Evolutionary conservation across 2,888 invertebrate species (phyloP), one percentile per base, ranked within the genome.

Genomic region (Tipula vernalis): DNA sequence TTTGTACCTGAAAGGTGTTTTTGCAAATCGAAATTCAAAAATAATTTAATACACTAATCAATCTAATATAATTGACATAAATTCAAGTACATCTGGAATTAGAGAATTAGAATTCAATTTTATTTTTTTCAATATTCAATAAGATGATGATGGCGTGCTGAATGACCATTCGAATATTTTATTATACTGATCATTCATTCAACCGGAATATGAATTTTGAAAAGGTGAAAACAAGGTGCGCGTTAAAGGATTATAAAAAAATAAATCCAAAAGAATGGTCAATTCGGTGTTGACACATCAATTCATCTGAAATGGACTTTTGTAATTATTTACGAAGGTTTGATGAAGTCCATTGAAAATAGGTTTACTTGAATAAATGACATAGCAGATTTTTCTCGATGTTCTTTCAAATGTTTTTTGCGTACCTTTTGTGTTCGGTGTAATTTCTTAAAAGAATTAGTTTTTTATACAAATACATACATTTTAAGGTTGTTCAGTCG

Each of bases 321-420:
- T 83, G 28, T 36, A 83, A 36, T 83, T 83, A 12, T 83, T 5
- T 28, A 36, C 18, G 18, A 83, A 83, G 6, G 28, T 28, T 28
- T 28, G 42, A 86, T 86, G 86, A 85, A 85, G 86, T 86, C 47
- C 86, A 47, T 86, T 36, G 86, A 86, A 86, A 86, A 86, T 86
- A 28, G 47, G 86, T 39, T 86, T 86, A 86, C 86, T 47, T 86
- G 86, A 47, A 39, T 44, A 51, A 51, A 51, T 51, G 51, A 51
- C 15, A 51, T n/a, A n/a, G 51, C 51, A 51, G 51, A 51, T 51
- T 51, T 51, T 36, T 83, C 5, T 83, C 10, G 18, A 71, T 71
- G 18, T 71, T 71, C 36, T 36, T 39, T 39, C n/a, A n/a, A n/a
- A 36, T 39, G 36, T 84, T 39, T 83, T 13, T 18, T 6, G n/a